Conservation (phyloP, 2,797 vertebrate genomes). For the Cyprinella venusta region DNA sequence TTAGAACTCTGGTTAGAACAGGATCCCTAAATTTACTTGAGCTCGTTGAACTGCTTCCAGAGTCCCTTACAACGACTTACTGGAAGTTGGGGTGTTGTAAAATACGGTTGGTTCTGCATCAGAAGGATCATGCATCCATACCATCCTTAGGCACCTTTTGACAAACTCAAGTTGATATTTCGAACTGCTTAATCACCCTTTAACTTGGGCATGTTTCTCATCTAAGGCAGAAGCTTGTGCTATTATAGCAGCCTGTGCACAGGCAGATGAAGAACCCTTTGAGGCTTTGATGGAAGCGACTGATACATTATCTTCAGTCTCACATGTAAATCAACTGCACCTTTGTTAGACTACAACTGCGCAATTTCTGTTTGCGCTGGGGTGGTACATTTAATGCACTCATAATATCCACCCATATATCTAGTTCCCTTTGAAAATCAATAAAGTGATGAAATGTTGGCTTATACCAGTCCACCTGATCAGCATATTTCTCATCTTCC, state of each 20-base stretch:
- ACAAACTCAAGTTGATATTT: no score
- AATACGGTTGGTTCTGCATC: background rate
- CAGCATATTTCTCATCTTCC: no score
- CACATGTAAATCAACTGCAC: background rate
- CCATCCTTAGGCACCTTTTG: no score
- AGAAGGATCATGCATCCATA: background rate
- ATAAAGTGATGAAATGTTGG: no score
- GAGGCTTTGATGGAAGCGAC: background rate
- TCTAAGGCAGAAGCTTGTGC: background rate
- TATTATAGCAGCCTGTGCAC: background rate
- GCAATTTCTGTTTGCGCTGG: background rate
- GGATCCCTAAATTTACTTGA: background rate
- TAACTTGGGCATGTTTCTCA: background rate
- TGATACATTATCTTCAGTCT: background rate
- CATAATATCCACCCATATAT: background rate
- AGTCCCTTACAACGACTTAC: background rate
- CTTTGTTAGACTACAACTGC: background rate
- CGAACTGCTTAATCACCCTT: no score
- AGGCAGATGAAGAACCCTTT: background rate
- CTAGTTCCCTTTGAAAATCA: background rate
- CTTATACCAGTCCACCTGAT: no score
- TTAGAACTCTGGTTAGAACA: background rate
- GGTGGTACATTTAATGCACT: background rate
- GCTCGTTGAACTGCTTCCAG: background rate
- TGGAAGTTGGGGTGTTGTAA: background rate